Evolutionary conservation across 2,113 vertebrate genomes (phyloP).

Genomic region (Anguilla japonica): DNA sequence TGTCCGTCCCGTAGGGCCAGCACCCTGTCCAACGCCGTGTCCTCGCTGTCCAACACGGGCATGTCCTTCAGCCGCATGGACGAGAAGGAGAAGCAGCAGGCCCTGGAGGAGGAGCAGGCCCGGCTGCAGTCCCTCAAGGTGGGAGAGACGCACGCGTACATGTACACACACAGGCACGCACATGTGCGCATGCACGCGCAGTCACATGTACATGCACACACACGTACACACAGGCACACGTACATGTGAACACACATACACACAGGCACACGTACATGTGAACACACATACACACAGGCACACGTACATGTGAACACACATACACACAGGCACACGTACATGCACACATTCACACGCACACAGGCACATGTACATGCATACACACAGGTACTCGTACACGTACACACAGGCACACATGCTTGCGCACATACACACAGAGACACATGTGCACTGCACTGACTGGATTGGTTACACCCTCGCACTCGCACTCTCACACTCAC

Average conservation of each 20-base stretch:
- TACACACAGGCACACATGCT: too few species aligned
- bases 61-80: conserved; percentile 90
- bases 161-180: background rate
- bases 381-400: too few species aligned
- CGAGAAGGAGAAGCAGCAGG: conserved; percentile 87
- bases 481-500: too few species aligned
- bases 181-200: too few species aligned
- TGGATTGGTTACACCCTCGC: background rate
- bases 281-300: too few species aligned
- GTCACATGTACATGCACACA: too few species aligned
- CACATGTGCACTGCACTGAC: background rate
- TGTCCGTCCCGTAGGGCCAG: conserved; percentile 70
- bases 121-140: conserved; percentile 88
- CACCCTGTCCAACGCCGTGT: conserved; percentile 86
- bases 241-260: too few species aligned
- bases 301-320: background rate
- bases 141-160: background rate
- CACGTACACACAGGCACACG: too few species aligned
- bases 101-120: conserved; percentile 87
- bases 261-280: too few species aligned
- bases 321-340: background rate
- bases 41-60: conserved; percentile 84
- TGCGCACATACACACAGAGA: too few species aligned
- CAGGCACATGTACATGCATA: too few species aligned
- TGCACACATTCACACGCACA: background rate